Base-by-base conservation (phyloP, 1,140 invertebrate species). In the Amphibalanus amphitrite region DNA sequence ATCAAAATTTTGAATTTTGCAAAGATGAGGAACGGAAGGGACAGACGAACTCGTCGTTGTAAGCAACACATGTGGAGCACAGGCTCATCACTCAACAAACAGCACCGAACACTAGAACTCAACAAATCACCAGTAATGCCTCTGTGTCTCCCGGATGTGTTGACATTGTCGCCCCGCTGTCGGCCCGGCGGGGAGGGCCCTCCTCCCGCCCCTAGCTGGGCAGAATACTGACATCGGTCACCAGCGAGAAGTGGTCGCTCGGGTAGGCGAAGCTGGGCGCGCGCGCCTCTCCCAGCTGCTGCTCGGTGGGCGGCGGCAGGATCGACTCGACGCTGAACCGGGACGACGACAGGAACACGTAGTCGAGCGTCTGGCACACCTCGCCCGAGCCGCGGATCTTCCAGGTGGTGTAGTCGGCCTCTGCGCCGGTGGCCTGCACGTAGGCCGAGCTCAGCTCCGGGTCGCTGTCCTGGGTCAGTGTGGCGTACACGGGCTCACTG, bases 221-320 rank as follows among this genome's bases (percentile, higher is more conserved):
- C 47, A 59, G 47, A 8, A 79, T 72, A 26, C 72, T 72, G 68
- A 91, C 85, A 79, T 91, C 89, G 78, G 85, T 86, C 26, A 88
- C 84, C 28, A 92, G 81, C 0, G 89, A 89, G 75, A 92, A 87
- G 78, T 92, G 90, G 82, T 92, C 90, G 20, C 89, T 90, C 0
- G 90, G 88, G 80, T 90, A 92, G 26, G 80, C 78, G 71, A 85
- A 81, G 33, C 86, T 87, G 20, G 90, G 90, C 4, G 89, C 84
- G 40, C 88, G 80, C 72, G 84, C 82, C 69, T 83, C 79, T 20
- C 89, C 89, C 71, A 91, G 85, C 73, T 89, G 83, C 20, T 87
- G 84, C 47, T 80, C 86, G 0, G 81, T 82, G 10, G 90, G 89
- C 71, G 90, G 83, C 29, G 85, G 80, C 23, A 90, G 76, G 3